phyloP scores from a whole-genome alignment of 2,888 invertebrate genomes.

The Lordiphosa fenestrarum region DNA sequence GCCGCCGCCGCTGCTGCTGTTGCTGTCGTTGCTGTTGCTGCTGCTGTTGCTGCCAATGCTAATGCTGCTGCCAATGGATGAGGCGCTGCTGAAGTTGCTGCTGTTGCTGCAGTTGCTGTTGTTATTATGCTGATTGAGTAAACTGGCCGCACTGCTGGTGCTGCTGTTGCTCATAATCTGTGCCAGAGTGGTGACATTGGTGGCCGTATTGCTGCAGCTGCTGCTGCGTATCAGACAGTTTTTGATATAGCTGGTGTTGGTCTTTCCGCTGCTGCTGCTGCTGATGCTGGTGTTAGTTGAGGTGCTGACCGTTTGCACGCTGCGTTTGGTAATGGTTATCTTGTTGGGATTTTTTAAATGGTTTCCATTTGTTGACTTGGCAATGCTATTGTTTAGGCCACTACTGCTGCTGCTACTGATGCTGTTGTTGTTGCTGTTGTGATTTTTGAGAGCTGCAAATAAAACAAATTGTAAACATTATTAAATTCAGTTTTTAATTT shows the following conservation, averaged over 20 bases:
- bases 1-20: constrained; percentile 55
- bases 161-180: constrained; percentile 78
- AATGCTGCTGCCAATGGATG: constrained; percentile 69
- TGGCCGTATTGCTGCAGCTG: constrained; percentile 77
- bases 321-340: constrained; percentile 63
- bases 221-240: constrained; percentile 77
- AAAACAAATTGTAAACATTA: neutral
- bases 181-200: constrained; percentile 75
- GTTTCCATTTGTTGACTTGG: constrained; percentile 34
- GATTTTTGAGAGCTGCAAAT: constrained; percentile 67
- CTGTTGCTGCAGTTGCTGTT: constrained; percentile 66
- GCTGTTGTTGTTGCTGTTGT: constrained; percentile 28
- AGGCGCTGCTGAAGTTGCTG: constrained; percentile 66
- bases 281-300: constrained; percentile 51
- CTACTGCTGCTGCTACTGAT: constrained; percentile 17
- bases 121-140: constrained; percentile 62
- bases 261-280: constrained; percentile 40
- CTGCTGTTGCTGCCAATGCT: constrained; percentile 63
- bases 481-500: too few species aligned
- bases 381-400: constrained; percentile 34
- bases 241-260: constrained; percentile 72
- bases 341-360: constrained; percentile 56
- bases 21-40: constrained; percentile 53
- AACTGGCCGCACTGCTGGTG: constrained; percentile 68
- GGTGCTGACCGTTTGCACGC: constrained; percentile 55